Conservation (phyloP, 2,113 vertebrate species). For the Piprites chloris region DNA sequence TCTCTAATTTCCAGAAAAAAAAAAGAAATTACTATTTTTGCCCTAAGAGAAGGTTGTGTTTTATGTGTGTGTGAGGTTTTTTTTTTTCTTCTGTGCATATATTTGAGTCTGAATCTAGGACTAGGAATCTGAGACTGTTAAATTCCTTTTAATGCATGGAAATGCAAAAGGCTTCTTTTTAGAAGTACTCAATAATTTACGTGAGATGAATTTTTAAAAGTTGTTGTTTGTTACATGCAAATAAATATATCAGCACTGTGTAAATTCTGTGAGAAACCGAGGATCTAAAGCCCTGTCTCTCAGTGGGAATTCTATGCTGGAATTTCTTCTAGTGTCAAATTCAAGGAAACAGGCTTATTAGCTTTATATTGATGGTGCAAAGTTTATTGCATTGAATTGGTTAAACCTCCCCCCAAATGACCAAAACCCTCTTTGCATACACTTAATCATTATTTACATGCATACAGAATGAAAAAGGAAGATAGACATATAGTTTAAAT, state of each 20-base stretch:
- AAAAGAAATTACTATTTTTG: background rate
- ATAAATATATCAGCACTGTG: background rate
- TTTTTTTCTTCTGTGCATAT: background rate
- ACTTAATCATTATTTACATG: background rate
- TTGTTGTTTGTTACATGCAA: background rate
- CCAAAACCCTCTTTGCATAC: background rate
- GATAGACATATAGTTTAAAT: background rate
- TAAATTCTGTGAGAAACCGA: background rate
- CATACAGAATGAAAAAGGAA: conserved; percentile 7
- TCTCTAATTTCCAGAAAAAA: background rate
- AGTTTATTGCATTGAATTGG: background rate
- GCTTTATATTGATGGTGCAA: background rate
- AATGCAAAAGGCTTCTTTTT: background rate
- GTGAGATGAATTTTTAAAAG: background rate
- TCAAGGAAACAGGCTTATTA: background rate
- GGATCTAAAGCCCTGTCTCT: background rate
- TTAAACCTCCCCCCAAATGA: background rate
- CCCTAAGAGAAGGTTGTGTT: background rate
- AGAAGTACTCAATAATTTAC: background rate
- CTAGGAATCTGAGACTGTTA: background rate
- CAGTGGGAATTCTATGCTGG: background rate
- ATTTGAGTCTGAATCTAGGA: background rate
- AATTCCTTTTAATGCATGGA: background rate
- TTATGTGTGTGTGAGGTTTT: background rate
- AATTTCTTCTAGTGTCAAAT: background rate